Percentiles rank a stretch among this genome's conserved stretches.
Conservation (phyloP, 2,113 vertebrate species). For the Irena cyanogastra region DNA sequence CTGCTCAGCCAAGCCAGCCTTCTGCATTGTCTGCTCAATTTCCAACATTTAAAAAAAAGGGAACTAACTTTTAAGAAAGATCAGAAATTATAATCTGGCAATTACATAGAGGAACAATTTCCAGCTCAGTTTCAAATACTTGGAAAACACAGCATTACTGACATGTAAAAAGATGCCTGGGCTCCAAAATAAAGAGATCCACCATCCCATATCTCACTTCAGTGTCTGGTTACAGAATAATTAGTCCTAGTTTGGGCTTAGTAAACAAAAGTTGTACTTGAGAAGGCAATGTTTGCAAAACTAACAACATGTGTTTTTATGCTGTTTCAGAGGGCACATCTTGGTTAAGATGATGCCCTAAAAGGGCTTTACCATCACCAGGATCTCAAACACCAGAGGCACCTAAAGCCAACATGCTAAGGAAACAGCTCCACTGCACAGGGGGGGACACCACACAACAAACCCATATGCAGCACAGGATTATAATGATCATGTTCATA, state of each 20-base stretch:
- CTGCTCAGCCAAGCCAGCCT: neutral
- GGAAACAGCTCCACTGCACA: neutral
- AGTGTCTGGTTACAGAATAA: neutral
- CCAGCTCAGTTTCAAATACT: neutral
- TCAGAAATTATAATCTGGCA: neutral
- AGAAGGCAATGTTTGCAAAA: neutral
- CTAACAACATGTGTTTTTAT: neutral
- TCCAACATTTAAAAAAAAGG: neutral
- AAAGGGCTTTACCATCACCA: neutral
- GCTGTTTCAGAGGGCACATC: neutral
- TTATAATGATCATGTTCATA: rapidly evolving
- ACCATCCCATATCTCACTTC: neutral
- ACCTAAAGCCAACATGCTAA: rapidly evolving
- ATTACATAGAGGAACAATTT: neutral
- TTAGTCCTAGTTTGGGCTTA: neutral
- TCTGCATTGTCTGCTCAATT: neutral
- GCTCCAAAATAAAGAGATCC: neutral
- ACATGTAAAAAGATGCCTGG: neutral
- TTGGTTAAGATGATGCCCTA: neutral
- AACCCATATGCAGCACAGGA: neutral
- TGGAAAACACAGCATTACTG: neutral
- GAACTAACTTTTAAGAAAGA: neutral
- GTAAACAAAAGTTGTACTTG: neutral
- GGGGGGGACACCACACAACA: neutral
- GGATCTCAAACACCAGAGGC: neutral